Evolutionary conservation across 2,888 invertebrate genomes (phyloP).

Genomic region (Cataglyphis rosenhaueri): DNA sequence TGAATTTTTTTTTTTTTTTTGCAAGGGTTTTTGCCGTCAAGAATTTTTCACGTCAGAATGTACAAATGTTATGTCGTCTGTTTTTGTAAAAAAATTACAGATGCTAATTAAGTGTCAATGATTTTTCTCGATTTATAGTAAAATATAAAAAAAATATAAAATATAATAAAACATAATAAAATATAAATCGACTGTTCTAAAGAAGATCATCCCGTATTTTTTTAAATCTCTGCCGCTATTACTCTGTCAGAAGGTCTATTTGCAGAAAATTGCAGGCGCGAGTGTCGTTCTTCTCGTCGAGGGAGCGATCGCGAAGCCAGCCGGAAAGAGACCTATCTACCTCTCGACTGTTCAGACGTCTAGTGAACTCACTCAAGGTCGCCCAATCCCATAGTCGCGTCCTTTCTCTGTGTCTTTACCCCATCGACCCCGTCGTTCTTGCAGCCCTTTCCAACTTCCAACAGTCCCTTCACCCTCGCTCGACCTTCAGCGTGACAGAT

Average conservation of each 20-base stretch:
- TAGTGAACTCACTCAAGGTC: constrained; percentile 56
- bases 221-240: background rate
- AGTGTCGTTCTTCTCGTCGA: constrained; percentile 10
- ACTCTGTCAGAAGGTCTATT: constrained; percentile 19
- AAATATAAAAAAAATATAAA: background rate
- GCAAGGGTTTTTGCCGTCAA: background rate
- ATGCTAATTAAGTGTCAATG: background rate
- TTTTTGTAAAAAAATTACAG: background rate
- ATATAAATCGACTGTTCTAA: background rate
- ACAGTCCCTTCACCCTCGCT: constrained; percentile 38
- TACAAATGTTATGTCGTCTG: background rate
- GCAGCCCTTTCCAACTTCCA: constrained; percentile 19
- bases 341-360: constrained; percentile 46
- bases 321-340: constrained; percentile 4
- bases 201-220: background rate
- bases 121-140: background rate
- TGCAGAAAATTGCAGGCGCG: constrained; percentile 24
- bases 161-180: background rate
- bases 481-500: constrained; percentile 58
- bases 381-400: constrained; percentile 16
- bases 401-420: constrained; percentile 26
- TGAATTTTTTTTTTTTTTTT: too few species aligned
- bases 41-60: background rate
- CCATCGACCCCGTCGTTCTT: constrained; percentile 29
- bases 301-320: constrained; percentile 22